Conservation (phyloP, 2,113 vertebrate species). For the Pluvianellus socialis region DNA sequence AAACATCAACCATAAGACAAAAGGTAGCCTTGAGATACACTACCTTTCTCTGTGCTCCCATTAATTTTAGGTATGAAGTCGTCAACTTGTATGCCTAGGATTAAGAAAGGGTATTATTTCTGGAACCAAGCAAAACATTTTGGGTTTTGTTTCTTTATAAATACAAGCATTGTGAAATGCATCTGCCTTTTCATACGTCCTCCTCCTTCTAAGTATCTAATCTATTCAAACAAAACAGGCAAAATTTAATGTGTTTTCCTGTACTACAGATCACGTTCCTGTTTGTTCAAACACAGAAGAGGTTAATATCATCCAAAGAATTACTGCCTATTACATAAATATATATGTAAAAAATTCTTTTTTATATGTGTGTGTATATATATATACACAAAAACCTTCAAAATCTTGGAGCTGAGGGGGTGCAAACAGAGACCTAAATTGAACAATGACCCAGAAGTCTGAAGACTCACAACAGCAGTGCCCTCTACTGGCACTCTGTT, state of each 20-base stretch:
- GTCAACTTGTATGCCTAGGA: conserved; percentile 85
- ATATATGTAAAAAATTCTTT: background rate
- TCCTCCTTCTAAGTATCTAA: background rate
- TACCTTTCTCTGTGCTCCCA: conserved; percentile 86
- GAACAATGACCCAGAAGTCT: background rate
- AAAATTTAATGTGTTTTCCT: background rate
- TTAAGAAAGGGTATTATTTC: conserved; percentile 81
- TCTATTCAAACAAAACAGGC: background rate
- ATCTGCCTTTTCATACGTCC: background rate
- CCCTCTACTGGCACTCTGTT: conserved; percentile 61
- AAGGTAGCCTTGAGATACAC: conserved; percentile 71
- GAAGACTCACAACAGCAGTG: conserved; percentile 26
- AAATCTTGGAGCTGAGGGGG: background rate
- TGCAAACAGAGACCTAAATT: background rate
- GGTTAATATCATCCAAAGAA: background rate
- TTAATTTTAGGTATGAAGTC: conserved; percentile 88
- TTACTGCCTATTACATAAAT: background rate
- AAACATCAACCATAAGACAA: conserved; percentile 11
- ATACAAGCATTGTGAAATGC: background rate
- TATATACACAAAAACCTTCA: background rate
- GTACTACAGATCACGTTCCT: background rate
- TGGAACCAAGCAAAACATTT: conserved; percentile 48
- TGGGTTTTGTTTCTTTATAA: background rate
- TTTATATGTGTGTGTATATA: no score
- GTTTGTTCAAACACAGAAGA: background rate